Evolutionary conservation across 2,797 vertebrate genomes (phyloP).

Genomic region (Coregonus suidteri): DNA sequence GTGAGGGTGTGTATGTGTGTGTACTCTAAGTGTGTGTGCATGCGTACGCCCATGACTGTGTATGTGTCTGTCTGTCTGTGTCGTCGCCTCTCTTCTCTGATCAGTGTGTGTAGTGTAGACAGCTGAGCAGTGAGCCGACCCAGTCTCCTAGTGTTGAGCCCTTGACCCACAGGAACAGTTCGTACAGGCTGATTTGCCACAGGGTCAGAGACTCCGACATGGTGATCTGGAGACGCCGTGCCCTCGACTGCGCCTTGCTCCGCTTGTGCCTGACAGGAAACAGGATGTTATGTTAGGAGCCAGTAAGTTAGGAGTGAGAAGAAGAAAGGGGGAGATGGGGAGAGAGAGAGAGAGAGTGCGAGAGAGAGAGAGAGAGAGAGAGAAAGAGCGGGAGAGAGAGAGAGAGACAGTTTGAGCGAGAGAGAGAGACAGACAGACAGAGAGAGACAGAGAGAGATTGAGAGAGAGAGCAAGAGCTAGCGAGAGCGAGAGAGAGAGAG

Average conservation of each 20-base stretch:
- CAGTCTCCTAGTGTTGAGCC: conserved; percentile 72
- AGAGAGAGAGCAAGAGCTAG: background rate
- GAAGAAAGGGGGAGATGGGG: conserved; percentile 2
- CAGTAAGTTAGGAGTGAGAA: background rate
- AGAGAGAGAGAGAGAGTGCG: background rate
- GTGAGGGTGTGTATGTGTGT: background rate
- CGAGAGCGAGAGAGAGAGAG: background rate
- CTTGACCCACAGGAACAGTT: conserved; percentile 82
- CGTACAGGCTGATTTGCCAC: conserved; percentile 83
- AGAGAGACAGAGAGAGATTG: conserved; percentile 1
- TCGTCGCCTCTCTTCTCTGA: no score
- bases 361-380: background rate
- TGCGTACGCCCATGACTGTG: background rate
- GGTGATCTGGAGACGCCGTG: conserved; percentile 77
- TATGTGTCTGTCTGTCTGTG: background rate
- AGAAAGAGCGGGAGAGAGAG: background rate
- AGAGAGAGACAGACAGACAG: conserved; percentile 7
- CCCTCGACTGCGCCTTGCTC: conserved; percentile 76
- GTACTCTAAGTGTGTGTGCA: background rate
- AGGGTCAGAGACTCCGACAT: conserved; percentile 79
- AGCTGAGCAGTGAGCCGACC: conserved; percentile 70
- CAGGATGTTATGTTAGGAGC: background rate
- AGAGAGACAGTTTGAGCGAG: background rate
- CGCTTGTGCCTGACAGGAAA: conserved; percentile 80
- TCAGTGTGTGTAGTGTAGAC: conserved; percentile 53